Evolutionary conservation across 2,888 invertebrate species (phyloP), one percentile per base, ranked within the genome.

Genomic region (Dasypogon diadema): DNA sequence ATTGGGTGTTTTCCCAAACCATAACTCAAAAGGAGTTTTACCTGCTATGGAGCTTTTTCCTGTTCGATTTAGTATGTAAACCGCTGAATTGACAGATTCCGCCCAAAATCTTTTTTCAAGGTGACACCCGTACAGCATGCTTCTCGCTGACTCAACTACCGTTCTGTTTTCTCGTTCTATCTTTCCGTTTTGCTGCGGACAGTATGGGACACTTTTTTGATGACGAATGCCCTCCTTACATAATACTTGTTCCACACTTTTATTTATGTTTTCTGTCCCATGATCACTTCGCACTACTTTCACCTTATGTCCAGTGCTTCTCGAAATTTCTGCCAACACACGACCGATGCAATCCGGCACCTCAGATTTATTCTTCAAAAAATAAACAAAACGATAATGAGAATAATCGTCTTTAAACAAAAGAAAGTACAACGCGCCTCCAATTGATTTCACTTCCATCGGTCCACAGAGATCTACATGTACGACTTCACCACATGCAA

Each of bases 1-100:
- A 2, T 74, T 58, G 34, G 30, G 68, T 60, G 16, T 37, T 12
- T 18, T 55, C 10, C 12, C 81, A 51, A 79, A 78, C 84, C 84
- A 85, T n/a, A 81, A n/a, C 77, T 86, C 83, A 75, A 80, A 80
- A 1, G 85, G 83, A 0, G 83, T 82, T 76, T 79, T 78, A n/a
- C 75, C 14, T 3, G 77, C 46, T 5, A 75, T 18, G n/a, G 21
- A 14, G 6, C 58, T 74, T 1, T 73, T 63, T 5, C 73, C 65
- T 10, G 65, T 55, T 37, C 79, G 72, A 55, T 82, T 82, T 56
- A 79, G 76, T 12, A 81, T 55, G 68, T 78, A 79, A 16, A 75
- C 76, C 14, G 81, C 81, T 10, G 80, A 80, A 18, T 72, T 75
- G 5, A 84, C 81, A 0, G 84, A 84, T 79, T 85, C 85, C 14